phyloP scores from a whole-genome alignment of 2,113 vertebrate genomes.

The Propithecus coquereli region DNA sequence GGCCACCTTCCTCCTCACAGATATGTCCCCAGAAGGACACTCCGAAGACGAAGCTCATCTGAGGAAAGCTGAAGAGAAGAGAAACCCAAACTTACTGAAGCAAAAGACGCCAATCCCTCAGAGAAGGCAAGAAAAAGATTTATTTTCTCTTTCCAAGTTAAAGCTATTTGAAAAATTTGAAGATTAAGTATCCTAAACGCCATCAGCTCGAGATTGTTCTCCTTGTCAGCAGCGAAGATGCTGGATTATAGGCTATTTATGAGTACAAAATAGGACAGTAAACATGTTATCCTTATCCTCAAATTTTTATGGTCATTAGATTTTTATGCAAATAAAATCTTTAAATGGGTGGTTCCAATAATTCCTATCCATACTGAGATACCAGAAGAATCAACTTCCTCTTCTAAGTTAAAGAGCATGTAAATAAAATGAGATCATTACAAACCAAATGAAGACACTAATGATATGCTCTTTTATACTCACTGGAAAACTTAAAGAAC shows the following conservation, averaged over 20 bases:
- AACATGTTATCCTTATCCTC: neutral
- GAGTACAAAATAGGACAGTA: neutral
- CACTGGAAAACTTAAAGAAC: neutral
- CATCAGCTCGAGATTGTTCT: neutral
- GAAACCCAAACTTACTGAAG: neutral
- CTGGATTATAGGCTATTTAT: neutral
- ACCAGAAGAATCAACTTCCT: neutral
- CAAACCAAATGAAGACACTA: neutral
- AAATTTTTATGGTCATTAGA: neutral
- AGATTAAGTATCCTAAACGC: neutral
- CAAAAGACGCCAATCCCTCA: neutral
- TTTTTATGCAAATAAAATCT: constrained; percentile 27
- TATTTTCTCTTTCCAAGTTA: neutral
- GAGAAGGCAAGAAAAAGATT: neutral
- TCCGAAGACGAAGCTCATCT: constrained; percentile 63
- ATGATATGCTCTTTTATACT: neutral
- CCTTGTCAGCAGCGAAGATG: neutral
- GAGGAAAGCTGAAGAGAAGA: constrained; percentile 67
- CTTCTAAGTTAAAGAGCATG: neutral
- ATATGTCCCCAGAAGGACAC: neutral
- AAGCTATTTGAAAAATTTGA: neutral
- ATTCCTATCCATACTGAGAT: neutral
- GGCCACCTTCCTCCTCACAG: neutral
- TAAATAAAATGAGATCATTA: neutral
- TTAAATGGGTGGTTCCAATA: neutral